Base-by-base conservation (phyloP, 2,797 vertebrate genomes). In the Onychomys arenicola region DNA sequence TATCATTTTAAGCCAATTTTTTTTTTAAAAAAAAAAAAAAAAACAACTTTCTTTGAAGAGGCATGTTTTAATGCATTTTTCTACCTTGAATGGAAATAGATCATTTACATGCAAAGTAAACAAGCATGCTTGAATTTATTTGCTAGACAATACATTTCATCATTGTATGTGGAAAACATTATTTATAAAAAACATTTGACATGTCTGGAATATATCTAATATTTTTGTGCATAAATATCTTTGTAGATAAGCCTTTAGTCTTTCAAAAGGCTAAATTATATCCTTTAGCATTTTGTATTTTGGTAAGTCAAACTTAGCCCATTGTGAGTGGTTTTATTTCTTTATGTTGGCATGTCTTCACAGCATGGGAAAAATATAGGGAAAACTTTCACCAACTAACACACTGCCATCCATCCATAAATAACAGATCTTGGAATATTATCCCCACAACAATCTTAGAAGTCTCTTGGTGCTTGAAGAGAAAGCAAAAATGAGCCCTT, bases 291-390 rank as follows among this genome's bases (percentile, higher is more conserved):
- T 59, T 77, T 96, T 93, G 37, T 90, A 37, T 46, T 95, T 75
- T 57, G 61, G 29, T 88, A 94, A 78, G 34, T 14, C 19, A 96
- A 69, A 89, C 2, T 73, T 90, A 92, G 32, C 82, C 73, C 75
- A 7, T 88, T 91, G 27, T 49, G 34, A 85, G 32, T 81, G 37
- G 4, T 71, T 92, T 95, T 80, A 23, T 85, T 95, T 96, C 77
- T 95, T 95, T 96, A 40, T 81, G 52, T 94, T 97, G 89, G 82
- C 89, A 71, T 63, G 23, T 25, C 90, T 93, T 71, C 88, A 92
- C 32, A 96, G 19, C 57, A 32, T 85, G 32, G 40, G 63, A 29
- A 67, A 93, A 84, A 81, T 85, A 7, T 63, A 77, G 13, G 83
- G 46, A 84, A 91, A 89, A 63, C 19, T 2, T 59, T 92, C 92